Conservation (phyloP, 2,888 invertebrate species). For the Tipula confusa region DNA sequence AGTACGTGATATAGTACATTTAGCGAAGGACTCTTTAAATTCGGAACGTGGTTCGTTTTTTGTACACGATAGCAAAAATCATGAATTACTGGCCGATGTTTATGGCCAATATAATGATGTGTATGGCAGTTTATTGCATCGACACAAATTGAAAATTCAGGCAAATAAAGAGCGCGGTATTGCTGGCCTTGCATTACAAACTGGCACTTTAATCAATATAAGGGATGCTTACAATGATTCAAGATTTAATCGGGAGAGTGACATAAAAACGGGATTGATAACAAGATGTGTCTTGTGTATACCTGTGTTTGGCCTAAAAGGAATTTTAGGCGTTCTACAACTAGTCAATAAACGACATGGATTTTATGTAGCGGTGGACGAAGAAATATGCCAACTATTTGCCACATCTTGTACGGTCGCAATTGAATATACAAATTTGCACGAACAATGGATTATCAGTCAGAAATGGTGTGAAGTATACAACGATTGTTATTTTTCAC, state of each 20-base stretch:
- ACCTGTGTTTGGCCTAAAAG: conserved; percentile 53
- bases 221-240: conserved; percentile 55
- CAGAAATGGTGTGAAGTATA: neutral
- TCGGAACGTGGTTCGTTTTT: neutral
- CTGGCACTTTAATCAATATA: conserved; percentile 39
- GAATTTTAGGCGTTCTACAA: conserved; percentile 57
- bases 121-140: neutral
- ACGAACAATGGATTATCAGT: conserved; percentile 36
- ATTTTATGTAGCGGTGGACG: conserved; percentile 54
- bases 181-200: neutral
- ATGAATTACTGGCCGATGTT: neutral
- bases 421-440: conserved; percentile 53
- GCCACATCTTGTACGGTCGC: conserved; percentile 57
- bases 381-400: conserved; percentile 55
- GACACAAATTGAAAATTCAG: conserved; percentile 1
- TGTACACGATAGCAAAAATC: neutral
- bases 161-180: conserved; percentile 3
- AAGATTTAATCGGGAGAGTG: conserved; percentile 54
- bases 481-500: neutral
- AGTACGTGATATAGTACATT: neutral
- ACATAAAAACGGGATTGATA: conserved; percentile 55
- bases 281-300: conserved; percentile 55
- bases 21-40: neutral
- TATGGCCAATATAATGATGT: neutral
- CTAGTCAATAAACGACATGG: conserved; percentile 54